Conservation (phyloP, 2,888 invertebrate genomes). For the Pristionchus japonicus region DNA sequence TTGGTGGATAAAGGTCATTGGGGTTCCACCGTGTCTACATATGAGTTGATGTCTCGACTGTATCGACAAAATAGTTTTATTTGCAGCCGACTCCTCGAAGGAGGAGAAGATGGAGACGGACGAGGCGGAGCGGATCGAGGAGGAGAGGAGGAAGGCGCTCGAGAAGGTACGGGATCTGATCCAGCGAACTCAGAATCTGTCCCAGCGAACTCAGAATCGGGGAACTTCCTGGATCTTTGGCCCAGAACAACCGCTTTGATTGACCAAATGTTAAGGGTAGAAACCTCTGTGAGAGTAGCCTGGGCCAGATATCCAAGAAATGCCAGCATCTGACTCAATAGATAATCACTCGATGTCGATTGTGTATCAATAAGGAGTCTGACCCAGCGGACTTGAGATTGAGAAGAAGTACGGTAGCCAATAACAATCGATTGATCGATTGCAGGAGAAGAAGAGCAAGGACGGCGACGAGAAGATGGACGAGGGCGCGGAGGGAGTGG, state of each 20-base stretch:
- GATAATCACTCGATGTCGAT: too few relatives aligned
- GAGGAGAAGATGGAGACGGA: slow-evolving; percentile 48
- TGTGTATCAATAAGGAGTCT: not conserved
- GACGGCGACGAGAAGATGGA: slow-evolving; percentile 29
- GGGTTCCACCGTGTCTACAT: too few relatives aligned
- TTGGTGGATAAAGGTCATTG: too few relatives aligned
- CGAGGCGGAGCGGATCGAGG: slow-evolving; percentile 16
- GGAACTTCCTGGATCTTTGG: too few relatives aligned
- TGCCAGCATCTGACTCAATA: too few relatives aligned
- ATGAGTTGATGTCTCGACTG: too few relatives aligned
- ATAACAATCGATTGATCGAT: not conserved
- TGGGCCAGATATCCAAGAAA: too few relatives aligned
- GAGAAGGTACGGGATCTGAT: slow-evolving; percentile 4
- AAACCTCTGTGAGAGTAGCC: too few relatives aligned
- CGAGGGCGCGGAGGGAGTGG: slow-evolving; percentile 52
- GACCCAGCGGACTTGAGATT: not conserved
- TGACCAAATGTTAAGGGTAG: too few relatives aligned
- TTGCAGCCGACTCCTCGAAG: slow-evolving; percentile 47
- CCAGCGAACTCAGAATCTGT: not conserved
- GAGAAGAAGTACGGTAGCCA: not conserved
- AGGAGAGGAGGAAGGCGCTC: slow-evolving; percentile 24
- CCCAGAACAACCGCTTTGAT: too few relatives aligned
- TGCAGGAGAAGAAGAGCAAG: slow-evolving; percentile 39
- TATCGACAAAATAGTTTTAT: too few relatives aligned
- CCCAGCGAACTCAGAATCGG: not conserved